Conservation (phyloP, 2,797 vertebrate genomes). For the Caiman crocodilus region DNA sequence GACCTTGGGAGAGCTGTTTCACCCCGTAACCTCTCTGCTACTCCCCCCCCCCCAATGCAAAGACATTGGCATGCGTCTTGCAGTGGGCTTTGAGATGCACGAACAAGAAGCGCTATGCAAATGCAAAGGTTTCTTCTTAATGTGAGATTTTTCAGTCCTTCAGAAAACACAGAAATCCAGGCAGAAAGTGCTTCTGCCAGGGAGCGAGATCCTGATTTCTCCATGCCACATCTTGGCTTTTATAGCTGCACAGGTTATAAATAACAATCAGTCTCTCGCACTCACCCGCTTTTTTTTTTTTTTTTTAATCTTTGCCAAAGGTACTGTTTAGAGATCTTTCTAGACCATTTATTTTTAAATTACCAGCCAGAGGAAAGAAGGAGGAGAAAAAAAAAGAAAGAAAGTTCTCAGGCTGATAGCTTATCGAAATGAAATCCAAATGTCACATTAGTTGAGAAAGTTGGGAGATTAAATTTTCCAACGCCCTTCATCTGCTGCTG, state of each 20-base stretch:
- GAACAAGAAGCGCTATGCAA: background rate
- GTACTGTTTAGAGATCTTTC: constrained; percentile 86
- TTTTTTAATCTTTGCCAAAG: constrained; percentile 82
- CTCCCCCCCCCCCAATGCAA: background rate
- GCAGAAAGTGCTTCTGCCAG: background rate
- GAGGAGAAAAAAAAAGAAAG: constrained; percentile 11
- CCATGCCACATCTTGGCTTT: constrained; percentile 29
- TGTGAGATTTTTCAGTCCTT: constrained; percentile 19
- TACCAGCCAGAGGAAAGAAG: constrained; percentile 77
- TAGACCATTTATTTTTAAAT: constrained; percentile 88
- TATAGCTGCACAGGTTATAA: constrained; percentile 64
- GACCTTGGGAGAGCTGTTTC: background rate
- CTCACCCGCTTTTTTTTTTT: constrained; percentile 56
- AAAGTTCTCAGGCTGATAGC: constrained; percentile 84
- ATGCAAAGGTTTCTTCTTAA: background rate
- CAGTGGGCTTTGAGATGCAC: background rate
- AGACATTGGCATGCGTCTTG: background rate
- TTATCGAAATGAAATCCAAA: constrained; percentile 90
- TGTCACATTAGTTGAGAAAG: constrained; percentile 88
- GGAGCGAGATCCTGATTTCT: background rate
- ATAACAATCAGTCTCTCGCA: constrained; percentile 66
- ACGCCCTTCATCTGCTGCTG: constrained; percentile 85
- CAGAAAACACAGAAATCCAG: constrained; percentile 15
- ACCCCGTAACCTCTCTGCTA: background rate
- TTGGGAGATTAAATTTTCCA: constrained; percentile 86